Evolutionary conservation across 1,140 invertebrate species (phyloP).

Genomic region (Eriosoma lanigerum): DNA sequence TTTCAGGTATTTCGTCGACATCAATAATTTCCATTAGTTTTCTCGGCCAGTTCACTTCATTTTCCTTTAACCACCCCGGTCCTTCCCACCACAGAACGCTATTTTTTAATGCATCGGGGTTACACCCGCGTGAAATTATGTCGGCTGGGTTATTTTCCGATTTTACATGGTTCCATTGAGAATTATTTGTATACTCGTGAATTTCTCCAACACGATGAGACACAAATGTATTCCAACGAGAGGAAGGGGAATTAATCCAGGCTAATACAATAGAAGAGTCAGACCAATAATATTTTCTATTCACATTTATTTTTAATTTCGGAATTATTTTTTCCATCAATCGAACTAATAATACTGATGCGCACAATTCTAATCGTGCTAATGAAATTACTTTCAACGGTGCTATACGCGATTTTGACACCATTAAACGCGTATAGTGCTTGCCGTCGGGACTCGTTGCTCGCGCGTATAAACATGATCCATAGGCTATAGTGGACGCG

Average conservation of each 20-base stretch:
- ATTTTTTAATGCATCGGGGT: constrained; percentile 38
- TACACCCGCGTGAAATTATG: constrained; percentile 55
- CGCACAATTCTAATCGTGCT: constrained; percentile 61
- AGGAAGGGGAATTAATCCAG: constrained; percentile 56
- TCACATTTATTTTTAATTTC: constrained; percentile 13
- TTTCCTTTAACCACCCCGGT: constrained; percentile 53
- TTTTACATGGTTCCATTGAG: constrained; percentile 56
- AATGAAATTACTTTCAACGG: constrained; percentile 56
- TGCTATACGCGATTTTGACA: constrained; percentile 54
- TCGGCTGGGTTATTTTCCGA: constrained; percentile 57
- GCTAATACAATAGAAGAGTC: constrained; percentile 57
- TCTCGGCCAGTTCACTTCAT: not conserved
- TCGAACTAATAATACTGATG: constrained; percentile 58
- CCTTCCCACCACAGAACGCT: constrained; percentile 53
- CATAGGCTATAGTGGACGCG: constrained; percentile 57
- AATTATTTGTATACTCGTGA: constrained; percentile 54
- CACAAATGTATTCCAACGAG: constrained; percentile 56
- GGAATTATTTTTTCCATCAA: constrained; percentile 55
- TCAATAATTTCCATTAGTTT: not conserved
- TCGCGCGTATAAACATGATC: constrained; percentile 57
- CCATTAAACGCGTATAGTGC: constrained; percentile 49
- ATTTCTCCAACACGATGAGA: constrained; percentile 57
- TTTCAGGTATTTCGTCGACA: not conserved
- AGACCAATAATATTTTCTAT: constrained; percentile 55
- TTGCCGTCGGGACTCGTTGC: constrained; percentile 31